Percentiles rank a stretch among this genome's conserved stretches.
phyloP scores from a whole-genome alignment of 2,888 invertebrate species.

The Rhagophthalmus giganteus region DNA sequence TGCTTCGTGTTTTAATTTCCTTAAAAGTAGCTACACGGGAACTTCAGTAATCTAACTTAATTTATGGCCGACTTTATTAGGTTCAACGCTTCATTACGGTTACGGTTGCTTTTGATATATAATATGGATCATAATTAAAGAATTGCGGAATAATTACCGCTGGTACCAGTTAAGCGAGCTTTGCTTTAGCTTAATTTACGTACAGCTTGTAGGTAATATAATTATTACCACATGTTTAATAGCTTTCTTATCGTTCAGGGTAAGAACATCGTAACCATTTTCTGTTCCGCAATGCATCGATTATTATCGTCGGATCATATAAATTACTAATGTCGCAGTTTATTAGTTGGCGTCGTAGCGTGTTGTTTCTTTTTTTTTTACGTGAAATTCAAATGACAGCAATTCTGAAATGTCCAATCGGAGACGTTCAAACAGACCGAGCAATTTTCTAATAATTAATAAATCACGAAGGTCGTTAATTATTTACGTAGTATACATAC shows the following conservation, averaged over 20 bases:
- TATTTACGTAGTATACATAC: too few relatives aligned
- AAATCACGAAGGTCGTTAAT: too few relatives aligned
- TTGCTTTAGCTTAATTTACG: not conserved
- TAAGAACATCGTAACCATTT: too few relatives aligned
- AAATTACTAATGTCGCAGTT: too few relatives aligned
- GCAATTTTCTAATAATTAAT: too few relatives aligned
- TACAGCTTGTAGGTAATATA: not conserved
- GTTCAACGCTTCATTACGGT: slow-evolving; percentile 25
- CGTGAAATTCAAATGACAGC: too few relatives aligned
- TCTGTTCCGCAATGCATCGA: not conserved
- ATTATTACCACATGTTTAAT: not conserved
- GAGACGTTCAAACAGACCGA: too few relatives aligned
- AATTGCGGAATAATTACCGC: slow-evolving; percentile 11
- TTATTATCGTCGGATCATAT: too few relatives aligned
- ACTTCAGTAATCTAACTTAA: slow-evolving; percentile 28
- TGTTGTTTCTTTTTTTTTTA: too few relatives aligned
- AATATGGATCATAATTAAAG: slow-evolving; percentile 25
- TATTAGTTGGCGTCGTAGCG: too few relatives aligned
- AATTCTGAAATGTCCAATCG: too few relatives aligned
- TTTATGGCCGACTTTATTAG: slow-evolving; percentile 29
- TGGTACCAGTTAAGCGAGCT: not conserved
- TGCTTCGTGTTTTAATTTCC: slow-evolving; percentile 31
- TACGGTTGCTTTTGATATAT: slow-evolving; percentile 24
- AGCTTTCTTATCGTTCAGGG: not conserved
- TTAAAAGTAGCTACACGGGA: slow-evolving; percentile 30